Percentiles rank a stretch among this genome's conserved stretches.
These are phyloP conservation scores for Campoplex capitator DNA, from an alignment of 2,888 invertebrate genomes.

Conservation along the genomic window DNA sequence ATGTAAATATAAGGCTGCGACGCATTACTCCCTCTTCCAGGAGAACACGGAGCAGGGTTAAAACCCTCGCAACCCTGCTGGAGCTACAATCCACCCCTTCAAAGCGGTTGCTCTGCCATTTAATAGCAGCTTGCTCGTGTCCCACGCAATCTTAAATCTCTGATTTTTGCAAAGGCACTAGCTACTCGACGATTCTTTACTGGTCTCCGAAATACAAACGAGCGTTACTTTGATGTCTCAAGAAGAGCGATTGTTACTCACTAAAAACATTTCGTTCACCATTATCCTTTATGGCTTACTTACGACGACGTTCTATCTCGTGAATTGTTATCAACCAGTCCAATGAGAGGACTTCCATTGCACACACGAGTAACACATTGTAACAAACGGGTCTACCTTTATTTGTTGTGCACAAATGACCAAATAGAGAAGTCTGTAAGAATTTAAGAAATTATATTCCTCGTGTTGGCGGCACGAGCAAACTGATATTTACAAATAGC, in stretches of 20 bases:
- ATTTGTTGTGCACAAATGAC: constrained; percentile 43
- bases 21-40: constrained; percentile 56
- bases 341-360: background rate
- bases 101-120: constrained; percentile 59
- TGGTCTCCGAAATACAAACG: constrained; percentile 63
- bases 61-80: constrained; percentile 39
- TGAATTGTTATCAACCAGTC: constrained; percentile 47
- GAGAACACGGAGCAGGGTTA: constrained; percentile 49
- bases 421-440: constrained; percentile 20
- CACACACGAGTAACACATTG: constrained; percentile 6
- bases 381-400: constrained; percentile 49
- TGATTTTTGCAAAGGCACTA: constrained; percentile 21
- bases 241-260: constrained; percentile 57
- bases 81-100: constrained; percentile 56
- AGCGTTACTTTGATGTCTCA: constrained; percentile 56
- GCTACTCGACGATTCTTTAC: constrained; percentile 49
- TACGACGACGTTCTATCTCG: constrained; percentile 8
- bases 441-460: background rate
- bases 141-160: constrained; percentile 71
- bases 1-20: constrained; percentile 56
- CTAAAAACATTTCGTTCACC: constrained; percentile 36
- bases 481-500: constrained; percentile 18
- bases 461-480: constrained; percentile 36
- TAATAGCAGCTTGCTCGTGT: constrained; percentile 71
- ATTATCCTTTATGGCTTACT: background rate